These are phyloP conservation scores for Menidia beryllina DNA, from an alignment of 2,113 vertebrate genomes.

Conservation along the genomic window DNA sequence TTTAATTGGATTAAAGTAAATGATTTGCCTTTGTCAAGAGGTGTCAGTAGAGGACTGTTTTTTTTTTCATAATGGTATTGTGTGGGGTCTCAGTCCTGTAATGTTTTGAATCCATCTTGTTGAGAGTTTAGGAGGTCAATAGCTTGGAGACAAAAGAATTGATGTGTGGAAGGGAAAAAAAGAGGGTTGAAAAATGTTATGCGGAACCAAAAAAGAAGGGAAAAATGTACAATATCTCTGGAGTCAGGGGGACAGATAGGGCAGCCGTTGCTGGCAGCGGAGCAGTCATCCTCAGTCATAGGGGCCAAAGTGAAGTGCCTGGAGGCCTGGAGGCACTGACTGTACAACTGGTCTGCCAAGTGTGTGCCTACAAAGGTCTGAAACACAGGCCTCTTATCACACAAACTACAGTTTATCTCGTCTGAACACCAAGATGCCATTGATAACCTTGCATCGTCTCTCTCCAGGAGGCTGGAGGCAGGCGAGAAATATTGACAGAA, in stretches of 20 bases:
- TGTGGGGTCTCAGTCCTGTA: constrained; percentile 1
- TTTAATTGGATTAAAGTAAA: constrained; percentile 1
- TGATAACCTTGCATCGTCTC: constrained; percentile 76
- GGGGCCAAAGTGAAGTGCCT: constrained; percentile 73
- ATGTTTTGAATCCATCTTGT: constrained; percentile 35
- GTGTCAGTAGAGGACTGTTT: constrained; percentile 6
- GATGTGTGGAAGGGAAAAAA: constrained; percentile 42
- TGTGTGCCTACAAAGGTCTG: constrained; percentile 52
- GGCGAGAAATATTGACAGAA: constrained; percentile 75
- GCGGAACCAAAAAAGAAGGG: constrained; percentile 30
- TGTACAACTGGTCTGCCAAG: constrained; percentile 67
- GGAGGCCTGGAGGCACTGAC: constrained; percentile 71
- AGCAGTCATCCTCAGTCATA: constrained; percentile 69
- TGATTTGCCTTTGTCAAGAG: constrained; percentile 8
- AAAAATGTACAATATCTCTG: constrained; percentile 48
- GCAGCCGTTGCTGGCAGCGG: constrained; percentile 68
- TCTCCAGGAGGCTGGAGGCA: constrained; percentile 60
- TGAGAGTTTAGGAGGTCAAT: constrained; percentile 33
- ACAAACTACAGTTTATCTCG: constrained; percentile 50
- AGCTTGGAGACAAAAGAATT: constrained; percentile 41
- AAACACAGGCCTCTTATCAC: constrained; percentile 69
- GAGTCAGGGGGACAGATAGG: constrained; percentile 67
- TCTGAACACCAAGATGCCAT: constrained; percentile 60
- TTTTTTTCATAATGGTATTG: constrained; percentile 6
- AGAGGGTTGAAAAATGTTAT: constrained; percentile 12